Evolutionary conservation across 2,888 invertebrate species (phyloP), one percentile per base, ranked within the genome.

Genomic region (Dioctria rufipes): DNA sequence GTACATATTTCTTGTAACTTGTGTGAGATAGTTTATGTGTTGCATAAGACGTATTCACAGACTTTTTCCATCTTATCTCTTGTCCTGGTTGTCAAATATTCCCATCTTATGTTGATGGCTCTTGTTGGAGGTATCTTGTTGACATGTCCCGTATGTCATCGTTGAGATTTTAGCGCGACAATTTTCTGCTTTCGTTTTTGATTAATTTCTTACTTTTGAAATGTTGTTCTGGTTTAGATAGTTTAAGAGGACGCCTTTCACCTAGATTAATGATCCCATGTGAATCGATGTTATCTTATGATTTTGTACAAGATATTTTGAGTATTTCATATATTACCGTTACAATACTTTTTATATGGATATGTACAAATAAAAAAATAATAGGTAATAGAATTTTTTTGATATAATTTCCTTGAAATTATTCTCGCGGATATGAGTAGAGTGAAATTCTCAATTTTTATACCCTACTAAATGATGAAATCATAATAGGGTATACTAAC

Each of bases 101-200:
- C 75, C 39, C 58, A 42, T 61, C 60, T 60, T 60, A 37, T 42
- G 75, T 42, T 75, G 75, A 71, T 71, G 75, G 75, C 60, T 46
- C 75, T 61, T 61, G 75, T 75, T 75, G 43, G 25, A 75, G 75
- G 43, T 75, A 51, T 60, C 75, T 75, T 61, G 61, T 75, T 75
- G 75, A 75, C 75, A 75, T 75, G 75, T 75, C 60, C 61, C 43
- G 39, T 61, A 43, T 61, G 75, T 60, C 61, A 61, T 75, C 61
- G 58, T 60, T 61, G 43, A 25, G 75, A 75, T 75, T 75, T 54
- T 61, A 25, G 25, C 25, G 75, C 75, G 75, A 75, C 75, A 75
- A 75, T 75, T 75, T 61, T 75, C 75, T 60, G 61, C 37, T 75
- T 65, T 65, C 65, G 43, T 75, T 75, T 75, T 58, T 75, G 75